phyloP scores from a whole-genome alignment of 2,797 vertebrate genomes.

The Hoplostethus mediterraneus region DNA sequence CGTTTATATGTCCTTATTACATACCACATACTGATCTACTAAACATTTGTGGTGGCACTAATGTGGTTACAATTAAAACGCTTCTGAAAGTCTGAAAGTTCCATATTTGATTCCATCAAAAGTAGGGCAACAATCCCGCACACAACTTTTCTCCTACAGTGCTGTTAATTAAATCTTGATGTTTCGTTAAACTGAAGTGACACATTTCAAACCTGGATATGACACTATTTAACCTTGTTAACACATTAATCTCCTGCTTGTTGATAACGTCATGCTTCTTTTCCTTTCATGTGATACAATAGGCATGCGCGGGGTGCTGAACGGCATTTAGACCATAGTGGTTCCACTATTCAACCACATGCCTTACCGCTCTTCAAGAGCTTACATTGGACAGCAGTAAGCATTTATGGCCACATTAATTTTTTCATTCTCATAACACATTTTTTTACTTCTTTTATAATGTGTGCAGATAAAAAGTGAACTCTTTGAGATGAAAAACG shows the following conservation, averaged over 20 bases:
- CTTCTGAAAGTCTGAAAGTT: background rate
- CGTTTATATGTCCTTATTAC: background rate
- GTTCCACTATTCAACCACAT: conserved; percentile 5
- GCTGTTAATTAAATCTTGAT: no score
- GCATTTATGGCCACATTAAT: conserved; percentile 14
- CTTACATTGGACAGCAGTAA: conserved; percentile 2
- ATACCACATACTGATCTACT: no score
- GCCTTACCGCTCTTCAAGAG: conserved; percentile 5
- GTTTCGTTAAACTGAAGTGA: no score
- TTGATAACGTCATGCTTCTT: background rate
- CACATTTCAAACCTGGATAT: no score
- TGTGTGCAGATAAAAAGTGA: background rate
- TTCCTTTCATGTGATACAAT: no score
- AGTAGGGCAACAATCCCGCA: no score
- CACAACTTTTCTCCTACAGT: no score
- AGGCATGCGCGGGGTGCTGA: background rate
- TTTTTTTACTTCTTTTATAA: background rate
- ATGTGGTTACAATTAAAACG: no score
- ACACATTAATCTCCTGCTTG: no score
- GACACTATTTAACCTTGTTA: no score
- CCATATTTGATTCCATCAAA: no score
- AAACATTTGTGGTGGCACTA: no score
- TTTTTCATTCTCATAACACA: conserved; percentile 26
- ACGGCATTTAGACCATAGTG: background rate
- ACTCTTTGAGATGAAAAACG: background rate